These are phyloP conservation scores for Drosophila leontia DNA, from an alignment of 1,140 invertebrate species.

Conservation along the genomic window DNA sequence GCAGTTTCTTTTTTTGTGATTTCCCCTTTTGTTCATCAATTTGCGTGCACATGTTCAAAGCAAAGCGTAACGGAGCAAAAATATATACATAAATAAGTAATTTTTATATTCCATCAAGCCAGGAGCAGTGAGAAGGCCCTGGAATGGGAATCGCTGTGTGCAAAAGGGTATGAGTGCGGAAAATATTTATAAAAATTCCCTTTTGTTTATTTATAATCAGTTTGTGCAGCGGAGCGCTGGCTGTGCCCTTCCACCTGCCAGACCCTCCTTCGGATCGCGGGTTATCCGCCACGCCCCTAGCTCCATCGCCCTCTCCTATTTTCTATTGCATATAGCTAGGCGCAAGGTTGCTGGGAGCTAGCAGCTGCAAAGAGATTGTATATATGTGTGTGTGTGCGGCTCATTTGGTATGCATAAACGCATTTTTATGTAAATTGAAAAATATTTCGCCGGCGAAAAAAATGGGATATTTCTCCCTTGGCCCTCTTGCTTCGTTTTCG, in stretches of 20 bases:
- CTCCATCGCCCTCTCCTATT: constrained; percentile 1
- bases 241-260: constrained; percentile 24
- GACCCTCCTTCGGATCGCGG: constrained; percentile 14
- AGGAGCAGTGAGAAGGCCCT: constrained; percentile 29
- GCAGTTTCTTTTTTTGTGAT: constrained; percentile 35
- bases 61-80: constrained; percentile 64
- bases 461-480: constrained; percentile 18
- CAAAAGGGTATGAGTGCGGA: constrained; percentile 30
- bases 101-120: constrained; percentile 69
- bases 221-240: constrained; percentile 72
- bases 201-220: constrained; percentile 82
- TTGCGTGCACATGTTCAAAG: constrained; percentile 60
- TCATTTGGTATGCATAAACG: constrained; percentile 80
- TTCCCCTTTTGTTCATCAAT: constrained; percentile 46
- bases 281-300: constrained; percentile 11
- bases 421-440: constrained; percentile 82
- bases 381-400: constrained; percentile 20
- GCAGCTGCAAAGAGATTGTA: constrained; percentile 23
- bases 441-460: constrained; percentile 65
- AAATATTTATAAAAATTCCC: constrained; percentile 73
- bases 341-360: constrained; percentile 43
- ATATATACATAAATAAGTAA: constrained; percentile 76
- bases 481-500: neutral
- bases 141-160: constrained; percentile 6
- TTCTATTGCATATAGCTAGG: constrained; percentile 64